phyloP scores from a whole-genome alignment of 2,113 vertebrate genomes.

The Channa argus region DNA sequence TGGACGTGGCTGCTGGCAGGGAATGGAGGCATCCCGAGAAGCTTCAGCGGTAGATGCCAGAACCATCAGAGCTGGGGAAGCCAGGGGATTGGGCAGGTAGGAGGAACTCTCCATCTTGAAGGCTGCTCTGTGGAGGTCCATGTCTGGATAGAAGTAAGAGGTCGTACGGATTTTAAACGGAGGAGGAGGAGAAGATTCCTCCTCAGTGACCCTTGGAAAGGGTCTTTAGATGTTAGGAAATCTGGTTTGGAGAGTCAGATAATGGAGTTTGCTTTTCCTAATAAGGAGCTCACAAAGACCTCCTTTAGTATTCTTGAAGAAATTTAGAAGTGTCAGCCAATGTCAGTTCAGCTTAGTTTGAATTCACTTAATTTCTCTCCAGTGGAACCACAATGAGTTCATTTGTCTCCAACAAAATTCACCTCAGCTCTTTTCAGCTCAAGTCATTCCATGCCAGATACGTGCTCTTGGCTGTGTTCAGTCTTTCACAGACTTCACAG shows the following conservation, averaged over 20 bases:
- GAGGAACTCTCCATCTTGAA: slow-evolving; percentile 99
- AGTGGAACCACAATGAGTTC: slow-evolving; percentile 15
- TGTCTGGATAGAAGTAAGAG: slow-evolving; percentile 65
- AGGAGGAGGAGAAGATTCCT: slow-evolving; percentile 74
- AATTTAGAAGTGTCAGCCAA: slow-evolving; percentile 21
- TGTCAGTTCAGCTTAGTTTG: slow-evolving; percentile 16
- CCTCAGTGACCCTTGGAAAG: slow-evolving; percentile 52
- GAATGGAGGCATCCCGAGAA: slow-evolving; percentile 96
- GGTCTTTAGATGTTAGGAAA: slow-evolving; percentile 39
- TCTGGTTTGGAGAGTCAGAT: slow-evolving; percentile 19
- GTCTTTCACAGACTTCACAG: slow-evolving; percentile 24
- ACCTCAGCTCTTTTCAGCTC: slow-evolving; percentile 36
- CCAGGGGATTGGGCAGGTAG: slow-evolving; percentile 97
- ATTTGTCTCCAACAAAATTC: slow-evolving; percentile 28
- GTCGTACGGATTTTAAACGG: slow-evolving; percentile 56
- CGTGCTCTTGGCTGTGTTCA: slow-evolving; percentile 18
- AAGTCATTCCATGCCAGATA: slow-evolving; percentile 48
- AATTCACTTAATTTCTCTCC: slow-evolving; percentile 49
- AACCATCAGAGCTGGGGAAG: slow-evolving; percentile 98
- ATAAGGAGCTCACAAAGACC: slow-evolving; percentile 30
- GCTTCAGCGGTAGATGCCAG: slow-evolving; percentile 98
- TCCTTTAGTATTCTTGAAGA: slow-evolving; percentile 4
- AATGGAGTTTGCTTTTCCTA: slow-evolving; percentile 14
- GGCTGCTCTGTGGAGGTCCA: slow-evolving; percentile 99
- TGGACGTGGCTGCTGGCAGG: slow-evolving; percentile 96